These are phyloP conservation scores for Silurus aristotelis DNA, from an alignment of 2,797 vertebrate genomes.

Conservation along the genomic window DNA sequence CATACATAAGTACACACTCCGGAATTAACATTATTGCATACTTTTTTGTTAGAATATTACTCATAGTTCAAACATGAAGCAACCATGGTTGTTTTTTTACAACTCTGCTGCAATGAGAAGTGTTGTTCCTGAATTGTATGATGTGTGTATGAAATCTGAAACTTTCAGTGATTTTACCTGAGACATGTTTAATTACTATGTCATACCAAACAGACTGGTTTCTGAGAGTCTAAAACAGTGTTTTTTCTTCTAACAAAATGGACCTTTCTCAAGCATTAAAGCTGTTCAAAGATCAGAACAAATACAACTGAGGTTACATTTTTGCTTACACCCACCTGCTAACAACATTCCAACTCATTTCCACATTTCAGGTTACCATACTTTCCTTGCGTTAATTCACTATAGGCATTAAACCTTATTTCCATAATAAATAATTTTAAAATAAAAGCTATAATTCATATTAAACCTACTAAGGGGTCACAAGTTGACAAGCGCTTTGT, in stretches of 20 bases:
- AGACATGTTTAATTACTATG: neutral
- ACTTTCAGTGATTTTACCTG: neutral
- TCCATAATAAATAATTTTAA: neutral
- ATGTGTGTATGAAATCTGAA: neutral
- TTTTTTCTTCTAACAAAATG: neutral
- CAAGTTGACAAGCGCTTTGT: neutral
- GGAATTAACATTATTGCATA: slow-evolving; percentile 50
- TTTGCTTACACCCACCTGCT: neutral
- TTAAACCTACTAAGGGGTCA: too few relatives aligned
- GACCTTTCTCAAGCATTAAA: neutral
- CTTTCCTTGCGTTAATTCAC: neutral
- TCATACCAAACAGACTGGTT: neutral
- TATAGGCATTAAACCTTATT: neutral
- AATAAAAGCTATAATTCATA: neutral
- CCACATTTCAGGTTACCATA: neutral
- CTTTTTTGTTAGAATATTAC: too few relatives aligned
- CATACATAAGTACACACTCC: neutral
- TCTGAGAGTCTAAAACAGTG: neutral
- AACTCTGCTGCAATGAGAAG: neutral
- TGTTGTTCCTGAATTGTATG: slow-evolving; percentile 3
- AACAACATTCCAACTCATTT: neutral
- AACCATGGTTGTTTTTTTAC: neutral
- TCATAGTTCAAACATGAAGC: neutral
- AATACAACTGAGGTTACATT: neutral
- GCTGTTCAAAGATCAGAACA: neutral